Evolutionary conservation across 1,140 invertebrate genomes (phyloP), one percentile per base, ranked within the genome.

Genomic region (Cyphomyrmex costatus): DNA sequence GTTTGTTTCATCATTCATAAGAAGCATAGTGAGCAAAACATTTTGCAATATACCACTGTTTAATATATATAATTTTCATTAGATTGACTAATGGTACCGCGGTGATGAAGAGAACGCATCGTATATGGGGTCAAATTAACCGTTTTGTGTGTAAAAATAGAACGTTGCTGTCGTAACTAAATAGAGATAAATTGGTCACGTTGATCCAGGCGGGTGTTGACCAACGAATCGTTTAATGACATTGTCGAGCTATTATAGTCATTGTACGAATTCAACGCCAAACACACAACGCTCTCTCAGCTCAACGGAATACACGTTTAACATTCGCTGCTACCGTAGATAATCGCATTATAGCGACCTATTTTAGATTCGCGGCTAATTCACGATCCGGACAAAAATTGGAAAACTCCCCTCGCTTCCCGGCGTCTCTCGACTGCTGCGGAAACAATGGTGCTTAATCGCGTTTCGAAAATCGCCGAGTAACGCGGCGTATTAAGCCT

Each of bases 151-250:
- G 68, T 83, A 83, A 83, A 83, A 83, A 83, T 83, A 36, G 56
- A 60, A 73, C 66, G 36, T 60, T 83, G 56, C 53, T 73, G 68
- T 83, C 53, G 79, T 27, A 74, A 27, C 24, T 73, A 83, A 83
- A 73, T 83, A 73, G 36, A 83, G 79, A 83, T 73, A 83, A 83
- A 83, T 83, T 83, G 56, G 53, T 83, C 68, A 73, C 56, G 86
- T 58, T 85, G 73, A 89, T 76, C 46, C 49, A n/a, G 42, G 56
- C 79, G 3, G n/a, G 82, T 24, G 88, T 78, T 89, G 80, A 88
- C 65, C 56, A 51, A 70, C 85, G 76, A 85, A 85, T 85, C 80
- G 89, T 82, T 90, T 90, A 90, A 90, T 90, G 88, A 90, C 77
- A 90, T 88, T 84, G 86, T 58, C 83, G 30, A 53, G 79, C 88